Evolutionary conservation across 2,113 vertebrate genomes (phyloP).

Genomic region (Microcebus ravelobensis): DNA sequence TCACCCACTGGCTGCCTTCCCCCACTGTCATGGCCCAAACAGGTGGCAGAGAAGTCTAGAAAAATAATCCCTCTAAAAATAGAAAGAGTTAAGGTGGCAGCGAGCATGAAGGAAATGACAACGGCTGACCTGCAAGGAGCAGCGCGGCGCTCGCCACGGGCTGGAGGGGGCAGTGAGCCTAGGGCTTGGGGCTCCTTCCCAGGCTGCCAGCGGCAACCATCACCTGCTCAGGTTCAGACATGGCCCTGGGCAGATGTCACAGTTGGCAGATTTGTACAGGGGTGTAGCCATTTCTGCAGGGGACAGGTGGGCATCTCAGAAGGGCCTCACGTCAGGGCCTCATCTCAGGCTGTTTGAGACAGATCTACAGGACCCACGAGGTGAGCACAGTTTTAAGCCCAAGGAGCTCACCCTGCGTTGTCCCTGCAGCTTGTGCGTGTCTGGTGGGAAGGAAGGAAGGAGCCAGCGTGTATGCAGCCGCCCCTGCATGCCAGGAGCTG

Average conservation of each 20-base stretch:
- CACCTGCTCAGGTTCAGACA: neutral
- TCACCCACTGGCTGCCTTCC: too few relatives aligned
- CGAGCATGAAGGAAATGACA: neutral
- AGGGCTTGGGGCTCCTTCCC: neutral
- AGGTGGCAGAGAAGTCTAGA: neutral
- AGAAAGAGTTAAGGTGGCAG: too few relatives aligned
- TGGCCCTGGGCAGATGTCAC: neutral
- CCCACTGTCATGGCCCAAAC: neutral
- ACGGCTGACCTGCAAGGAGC: too few relatives aligned
- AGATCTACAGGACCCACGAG: neutral
- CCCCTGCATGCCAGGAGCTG: neutral
- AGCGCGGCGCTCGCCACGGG: rapidly evolving
- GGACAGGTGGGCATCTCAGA: neutral
- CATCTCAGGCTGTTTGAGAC: neutral
- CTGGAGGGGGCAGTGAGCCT: neutral
- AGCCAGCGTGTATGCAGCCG: too few relatives aligned
- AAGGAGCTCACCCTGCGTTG: neutral
- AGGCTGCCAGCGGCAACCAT: neutral
- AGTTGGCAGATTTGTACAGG: neutral
- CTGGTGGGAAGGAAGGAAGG: neutral
- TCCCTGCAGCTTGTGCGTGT: neutral
- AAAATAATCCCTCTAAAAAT: neutral
- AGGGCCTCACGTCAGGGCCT: too few relatives aligned
- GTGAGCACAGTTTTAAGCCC: neutral
- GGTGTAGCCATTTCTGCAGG: too few relatives aligned